phyloP scores from a whole-genome alignment of 2,888 invertebrate species.

The Eupelmus urozonus region DNA sequence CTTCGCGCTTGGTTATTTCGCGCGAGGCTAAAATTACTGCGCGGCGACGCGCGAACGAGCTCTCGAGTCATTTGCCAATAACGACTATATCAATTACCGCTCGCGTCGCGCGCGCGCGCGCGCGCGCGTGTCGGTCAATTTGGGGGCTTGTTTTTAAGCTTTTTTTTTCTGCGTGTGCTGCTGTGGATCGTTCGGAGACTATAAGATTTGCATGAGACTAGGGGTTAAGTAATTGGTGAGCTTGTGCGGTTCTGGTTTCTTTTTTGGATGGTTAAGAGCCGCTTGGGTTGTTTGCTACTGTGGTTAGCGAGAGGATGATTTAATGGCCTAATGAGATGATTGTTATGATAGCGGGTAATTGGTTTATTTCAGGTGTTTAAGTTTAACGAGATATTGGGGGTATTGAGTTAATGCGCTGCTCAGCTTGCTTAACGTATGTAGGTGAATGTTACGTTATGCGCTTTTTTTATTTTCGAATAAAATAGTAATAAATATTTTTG shows the following conservation, averaged over 20 bases:
- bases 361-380: background rate
- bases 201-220: constrained; percentile 24
- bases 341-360: background rate
- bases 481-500: too few species aligned
- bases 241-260: background rate
- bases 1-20: too few species aligned
- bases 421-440: too few species aligned
- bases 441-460: too few species aligned
- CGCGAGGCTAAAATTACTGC: constrained; percentile 4
- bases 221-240: background rate
- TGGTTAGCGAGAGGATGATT: background rate
- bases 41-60: constrained; percentile 14
- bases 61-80: constrained; percentile 37
- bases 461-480: too few species aligned
- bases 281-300: background rate
- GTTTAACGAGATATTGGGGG: too few species aligned
- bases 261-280: background rate
- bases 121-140: constrained; percentile 24
- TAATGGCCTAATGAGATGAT: constrained; percentile 33
- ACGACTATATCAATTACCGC: constrained; percentile 42
- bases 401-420: too few species aligned
- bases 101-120: background rate
- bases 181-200: background rate
- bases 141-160: background rate
- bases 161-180: background rate